Percentiles rank a stretch among this genome's conserved stretches.
Conservation (phyloP, 2,888 invertebrate species). For the Sarcophaga carnaria region DNA sequence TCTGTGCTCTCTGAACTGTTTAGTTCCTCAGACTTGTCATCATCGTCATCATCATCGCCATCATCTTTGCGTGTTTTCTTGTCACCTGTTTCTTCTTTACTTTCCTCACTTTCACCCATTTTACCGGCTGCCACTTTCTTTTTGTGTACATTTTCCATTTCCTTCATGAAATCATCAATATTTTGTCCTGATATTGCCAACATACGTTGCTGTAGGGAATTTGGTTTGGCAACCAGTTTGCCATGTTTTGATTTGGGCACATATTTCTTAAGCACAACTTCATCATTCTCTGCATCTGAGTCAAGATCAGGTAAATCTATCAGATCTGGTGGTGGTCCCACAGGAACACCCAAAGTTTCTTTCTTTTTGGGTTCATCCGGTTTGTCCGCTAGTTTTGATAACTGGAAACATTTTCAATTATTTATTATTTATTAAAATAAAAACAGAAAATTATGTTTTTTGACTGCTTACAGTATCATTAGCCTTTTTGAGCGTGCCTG, state of each 20-base stretch:
- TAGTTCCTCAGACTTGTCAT: slow-evolving; percentile 56
- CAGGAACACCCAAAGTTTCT: slow-evolving; percentile 93
- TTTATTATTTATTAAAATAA: too few relatives aligned
- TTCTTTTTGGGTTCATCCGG: slow-evolving; percentile 79
- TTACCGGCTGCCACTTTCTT: slow-evolving; percentile 84
- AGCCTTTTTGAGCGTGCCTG: slow-evolving; percentile 89
- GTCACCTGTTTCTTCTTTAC: slow-evolving; percentile 60
- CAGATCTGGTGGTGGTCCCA: slow-evolving; percentile 90
- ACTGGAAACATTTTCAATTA: slow-evolving; percentile 42
- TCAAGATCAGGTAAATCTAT: slow-evolving; percentile 86
- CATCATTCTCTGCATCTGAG: slow-evolving; percentile 80
- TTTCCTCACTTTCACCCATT: slow-evolving; percentile 67
- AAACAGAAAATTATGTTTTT: neutral
- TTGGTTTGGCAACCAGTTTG: slow-evolving; percentile 84
- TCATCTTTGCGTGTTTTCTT: slow-evolving; percentile 51
- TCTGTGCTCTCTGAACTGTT: slow-evolving; percentile 61
- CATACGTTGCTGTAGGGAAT: slow-evolving; percentile 92
- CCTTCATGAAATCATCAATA: slow-evolving; percentile 95
- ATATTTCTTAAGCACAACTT: slow-evolving; percentile 75
- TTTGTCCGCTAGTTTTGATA: slow-evolving; percentile 74
- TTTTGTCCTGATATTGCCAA: slow-evolving; percentile 94
- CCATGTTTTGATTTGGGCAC: slow-evolving; percentile 75
- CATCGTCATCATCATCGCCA: slow-evolving; percentile 58
- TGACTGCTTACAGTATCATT: slow-evolving; percentile 82
- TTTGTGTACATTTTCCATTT: slow-evolving; percentile 93